Base-by-base conservation (phyloP, 2,113 vertebrate genomes). In the Electrona antarctica region DNA sequence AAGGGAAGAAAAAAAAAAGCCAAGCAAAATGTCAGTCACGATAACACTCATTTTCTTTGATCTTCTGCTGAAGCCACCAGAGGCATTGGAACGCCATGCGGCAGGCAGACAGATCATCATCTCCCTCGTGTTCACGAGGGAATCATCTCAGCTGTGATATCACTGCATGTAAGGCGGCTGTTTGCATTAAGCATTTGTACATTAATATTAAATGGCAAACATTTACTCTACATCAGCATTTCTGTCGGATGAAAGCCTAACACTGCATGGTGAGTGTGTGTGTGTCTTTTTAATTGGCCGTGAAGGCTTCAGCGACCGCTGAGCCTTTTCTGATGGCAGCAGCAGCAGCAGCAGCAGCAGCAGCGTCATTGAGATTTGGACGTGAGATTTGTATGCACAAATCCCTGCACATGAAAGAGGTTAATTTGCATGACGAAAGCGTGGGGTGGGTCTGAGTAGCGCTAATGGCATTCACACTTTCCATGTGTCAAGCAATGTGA, bases 1-100 rank as follows among this genome's bases (percentile, higher is more conserved):
- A 6, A 14, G 21, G 21, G 28, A 60, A 66, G 59, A 74, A 60
- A 68, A 67, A 68, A 62, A 72, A 70, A 60, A 57, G 46, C 58
- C 66, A 41, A 63, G 64, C 77, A 79, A 83, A 84, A 81, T 87
- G 81, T 87, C 84, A 85, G 68, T 56, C 45, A 74, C 76, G 73
- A 71, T 65, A 73, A 67, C 54, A 71, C 64, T 65, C 67, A 62
- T 65, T 67, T 70, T 48, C 86, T 86, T 87, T 90, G 79, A 87
- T 87, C 58, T 73, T 61, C 11, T 49, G 65, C 5, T 52, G 77
- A 63, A 76, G 63, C 64, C 60, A 64, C 45, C 66, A 74, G 72
- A 80, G 50, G 67, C 58, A 45, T 4, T 3, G 55, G 64, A 73
- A 7, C 0, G 21, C 59, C 11, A 21, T 21, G 21, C 52, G 56